Percentiles rank a stretch among this genome's conserved stretches.
Evolutionary conservation across 2,797 vertebrate species (phyloP).

Genomic region (Chloroceryle amazona): DNA sequence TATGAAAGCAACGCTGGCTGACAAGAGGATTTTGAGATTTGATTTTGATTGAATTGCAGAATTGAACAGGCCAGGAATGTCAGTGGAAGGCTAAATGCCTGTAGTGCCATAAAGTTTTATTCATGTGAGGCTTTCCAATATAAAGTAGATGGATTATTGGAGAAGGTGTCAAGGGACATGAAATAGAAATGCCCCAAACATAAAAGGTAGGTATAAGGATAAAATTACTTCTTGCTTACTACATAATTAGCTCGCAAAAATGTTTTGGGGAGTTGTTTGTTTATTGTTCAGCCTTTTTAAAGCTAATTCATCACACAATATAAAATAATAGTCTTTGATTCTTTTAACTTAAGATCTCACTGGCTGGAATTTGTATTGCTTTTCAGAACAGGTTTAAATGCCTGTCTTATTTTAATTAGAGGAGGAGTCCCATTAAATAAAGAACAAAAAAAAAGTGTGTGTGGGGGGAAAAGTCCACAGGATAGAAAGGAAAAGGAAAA

Average conservation of each 20-base stretch:
- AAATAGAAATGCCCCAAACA: constrained; percentile 82
- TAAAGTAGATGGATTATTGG: constrained; percentile 87
- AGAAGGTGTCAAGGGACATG: constrained; percentile 85
- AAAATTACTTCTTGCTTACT: constrained; percentile 80
- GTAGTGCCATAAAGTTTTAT: constrained; percentile 88
- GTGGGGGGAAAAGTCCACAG: not conserved
- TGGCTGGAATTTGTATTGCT: not conserved
- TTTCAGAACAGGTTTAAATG: constrained; percentile 28
- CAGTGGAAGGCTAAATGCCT: constrained; percentile 87
- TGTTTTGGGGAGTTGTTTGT: constrained; percentile 71
- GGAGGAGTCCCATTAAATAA: not conserved
- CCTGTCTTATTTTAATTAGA: constrained; percentile 22
- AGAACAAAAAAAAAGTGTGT: not conserved
- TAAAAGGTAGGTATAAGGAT: constrained; percentile 75
- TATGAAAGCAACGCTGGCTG: constrained; percentile 85
- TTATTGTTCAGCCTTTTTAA: constrained; percentile 62
- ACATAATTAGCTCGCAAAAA: constrained; percentile 73
- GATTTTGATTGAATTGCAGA: constrained; percentile 89
- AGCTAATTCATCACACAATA: not conserved
- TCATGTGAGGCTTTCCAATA: constrained; percentile 87
- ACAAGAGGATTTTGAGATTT: constrained; percentile 89
- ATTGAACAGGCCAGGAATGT: constrained; percentile 86
- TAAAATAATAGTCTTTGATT: not conserved
- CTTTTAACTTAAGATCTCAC: not conserved
- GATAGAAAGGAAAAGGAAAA: not conserved